Evolutionary conservation across 2,888 invertebrate species (phyloP).

Genomic region (Drosophila mayaguana): DNA sequence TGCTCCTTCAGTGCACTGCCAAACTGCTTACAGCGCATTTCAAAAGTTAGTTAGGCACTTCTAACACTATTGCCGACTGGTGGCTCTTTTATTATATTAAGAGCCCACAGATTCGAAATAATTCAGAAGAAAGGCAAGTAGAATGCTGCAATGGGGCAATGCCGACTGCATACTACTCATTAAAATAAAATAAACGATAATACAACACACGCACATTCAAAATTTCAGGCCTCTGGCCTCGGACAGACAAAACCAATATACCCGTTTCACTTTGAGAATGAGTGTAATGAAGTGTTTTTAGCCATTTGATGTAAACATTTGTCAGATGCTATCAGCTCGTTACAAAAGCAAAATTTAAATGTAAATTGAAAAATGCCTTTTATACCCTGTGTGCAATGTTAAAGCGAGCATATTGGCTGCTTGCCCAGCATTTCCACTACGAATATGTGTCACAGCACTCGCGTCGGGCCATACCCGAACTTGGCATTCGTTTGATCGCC

Average conservation of each 20-base stretch:
- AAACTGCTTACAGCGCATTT: not conserved
- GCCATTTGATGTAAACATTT: not conserved
- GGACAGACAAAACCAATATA: not conserved
- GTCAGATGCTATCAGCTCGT: not conserved
- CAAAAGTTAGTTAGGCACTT: constrained; percentile 6
- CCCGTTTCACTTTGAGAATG: not conserved
- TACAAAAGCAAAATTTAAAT: not conserved
- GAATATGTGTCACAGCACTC: not conserved
- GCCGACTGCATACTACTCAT: not conserved
- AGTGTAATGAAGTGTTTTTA: not conserved
- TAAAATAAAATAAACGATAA: too few species aligned
- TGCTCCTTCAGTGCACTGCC: not conserved
- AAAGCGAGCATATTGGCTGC: not conserved
- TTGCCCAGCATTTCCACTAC: not conserved
- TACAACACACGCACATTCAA: too few species aligned
- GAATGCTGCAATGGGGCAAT: not conserved
- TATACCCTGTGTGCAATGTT: not conserved
- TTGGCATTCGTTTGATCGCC: constrained; percentile 9
- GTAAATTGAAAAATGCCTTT: constrained; percentile 11
- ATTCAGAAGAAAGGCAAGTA: not conserved
- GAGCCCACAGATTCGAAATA: not conserved
- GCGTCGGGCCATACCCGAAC: not conserved
- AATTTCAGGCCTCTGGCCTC: not conserved
- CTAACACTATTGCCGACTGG: not conserved
- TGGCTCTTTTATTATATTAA: constrained; percentile 1